Conservation (phyloP, 1,140 invertebrate species). For the Ostrea edulis region DNA sequence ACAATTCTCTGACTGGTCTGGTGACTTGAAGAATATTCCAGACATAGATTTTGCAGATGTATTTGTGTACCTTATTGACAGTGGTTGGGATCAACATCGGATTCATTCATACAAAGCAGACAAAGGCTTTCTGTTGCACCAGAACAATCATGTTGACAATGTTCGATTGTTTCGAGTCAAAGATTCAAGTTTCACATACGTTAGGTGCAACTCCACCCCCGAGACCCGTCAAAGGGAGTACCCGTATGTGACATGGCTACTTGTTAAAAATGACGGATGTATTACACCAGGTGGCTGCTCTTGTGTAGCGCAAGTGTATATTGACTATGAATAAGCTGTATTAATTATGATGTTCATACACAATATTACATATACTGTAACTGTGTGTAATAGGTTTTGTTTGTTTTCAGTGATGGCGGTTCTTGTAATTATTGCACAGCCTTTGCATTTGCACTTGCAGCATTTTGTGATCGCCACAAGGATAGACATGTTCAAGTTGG, state of each 20-base stretch:
- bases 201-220: background rate
- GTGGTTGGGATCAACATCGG: constrained; percentile 4
- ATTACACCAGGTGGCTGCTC: constrained; percentile 28
- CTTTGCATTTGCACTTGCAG: constrained; percentile 39
- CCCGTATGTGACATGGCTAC: background rate
- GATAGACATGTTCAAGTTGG: constrained; percentile 36
- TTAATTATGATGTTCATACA: background rate
- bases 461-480: constrained; percentile 28
- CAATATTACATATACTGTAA: background rate
- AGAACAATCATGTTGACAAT: constrained; percentile 5
- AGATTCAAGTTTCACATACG: background rate
- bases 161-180: background rate
- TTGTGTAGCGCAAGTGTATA: constrained; percentile 44
- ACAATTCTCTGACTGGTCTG: background rate
- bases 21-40: constrained; percentile 1
- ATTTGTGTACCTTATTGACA: background rate
- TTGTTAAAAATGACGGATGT: background rate
- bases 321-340: background rate
- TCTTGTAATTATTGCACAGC: constrained; percentile 43
- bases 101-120: background rate
- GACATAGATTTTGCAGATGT: constrained; percentile 32
- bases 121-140: background rate
- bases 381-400: background rate
- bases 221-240: background rate
- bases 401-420: constrained; percentile 44